phyloP scores from a whole-genome alignment of 2,888 invertebrate genomes.

The Chironomus riparius region DNA sequence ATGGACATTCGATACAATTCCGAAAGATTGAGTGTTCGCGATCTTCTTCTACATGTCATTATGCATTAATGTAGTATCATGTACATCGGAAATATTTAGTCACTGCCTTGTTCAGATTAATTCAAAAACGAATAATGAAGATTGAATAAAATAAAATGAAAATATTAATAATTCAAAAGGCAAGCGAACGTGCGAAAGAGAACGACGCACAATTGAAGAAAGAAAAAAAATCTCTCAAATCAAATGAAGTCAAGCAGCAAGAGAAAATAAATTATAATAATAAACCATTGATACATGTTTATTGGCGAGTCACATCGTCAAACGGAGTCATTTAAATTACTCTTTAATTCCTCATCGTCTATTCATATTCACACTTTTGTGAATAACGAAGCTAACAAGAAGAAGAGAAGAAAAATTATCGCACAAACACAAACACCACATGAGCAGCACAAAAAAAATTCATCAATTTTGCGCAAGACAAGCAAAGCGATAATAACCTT shows the following conservation, averaged over 20 bases:
- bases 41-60: too few relatives aligned
- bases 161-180: too few relatives aligned
- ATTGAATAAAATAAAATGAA: too few relatives aligned
- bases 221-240: too few relatives aligned
- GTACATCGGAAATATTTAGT: too few relatives aligned
- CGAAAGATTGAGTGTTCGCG: too few relatives aligned
- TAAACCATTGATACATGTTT: slow-evolving; percentile 5
- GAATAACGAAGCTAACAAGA: not conserved
- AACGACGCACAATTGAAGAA: not conserved
- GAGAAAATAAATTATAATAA: not conserved
- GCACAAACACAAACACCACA: not conserved
- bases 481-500: slow-evolving; percentile 1
- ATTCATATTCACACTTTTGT: not conserved
- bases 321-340: slow-evolving; percentile 17
- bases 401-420: not conserved
- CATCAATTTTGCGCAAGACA: slow-evolving; percentile 21
- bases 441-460: not conserved
- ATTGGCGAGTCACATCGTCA: slow-evolving; percentile 8
- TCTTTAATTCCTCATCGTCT: not conserved
- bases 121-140: too few relatives aligned
- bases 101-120: too few relatives aligned
- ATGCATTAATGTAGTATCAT: too few relatives aligned
- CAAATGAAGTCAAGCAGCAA: too few relatives aligned
- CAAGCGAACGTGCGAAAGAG: too few relatives aligned
- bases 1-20: too few relatives aligned